Conservation (phyloP, 2,113 vertebrate genomes). For the Apaloderma vittatum region DNA sequence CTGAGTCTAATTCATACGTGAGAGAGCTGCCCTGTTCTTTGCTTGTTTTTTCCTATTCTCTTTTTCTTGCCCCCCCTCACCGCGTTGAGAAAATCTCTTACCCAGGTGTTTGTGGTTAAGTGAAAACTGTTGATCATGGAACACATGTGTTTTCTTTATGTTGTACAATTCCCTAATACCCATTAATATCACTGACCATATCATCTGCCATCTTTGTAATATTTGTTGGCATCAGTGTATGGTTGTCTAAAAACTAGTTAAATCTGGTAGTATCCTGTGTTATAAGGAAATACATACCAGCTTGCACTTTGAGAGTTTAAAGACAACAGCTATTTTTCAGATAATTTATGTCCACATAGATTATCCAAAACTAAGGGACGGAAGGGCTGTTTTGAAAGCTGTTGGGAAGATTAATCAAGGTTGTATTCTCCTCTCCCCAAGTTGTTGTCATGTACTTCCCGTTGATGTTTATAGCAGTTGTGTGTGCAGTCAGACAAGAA, state of each 20-base stretch:
- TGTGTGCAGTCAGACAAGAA: constrained; percentile 15
- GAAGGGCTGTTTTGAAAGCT: neutral
- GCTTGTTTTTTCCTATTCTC: neutral
- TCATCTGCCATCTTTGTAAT: neutral
- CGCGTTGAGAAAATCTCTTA: neutral
- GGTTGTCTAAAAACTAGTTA: neutral
- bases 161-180: neutral
- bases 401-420: neutral
- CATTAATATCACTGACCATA: neutral
- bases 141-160: neutral
- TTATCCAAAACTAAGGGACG: neutral
- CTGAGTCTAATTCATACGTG: neutral
- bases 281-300: neutral
- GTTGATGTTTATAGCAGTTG: neutral
- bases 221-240: neutral
- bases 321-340: neutral
- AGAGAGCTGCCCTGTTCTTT: neutral
- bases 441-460: neutral
- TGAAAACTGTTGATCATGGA: neutral
- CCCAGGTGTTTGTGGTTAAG: neutral
- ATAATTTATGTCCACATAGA: neutral
- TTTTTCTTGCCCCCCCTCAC: neutral
- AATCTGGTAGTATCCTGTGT: neutral
- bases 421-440: neutral
- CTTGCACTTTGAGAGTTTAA: neutral